phyloP scores from a whole-genome alignment of 2,113 vertebrate genomes.

The Protobothrops mucrosquamatus region DNA sequence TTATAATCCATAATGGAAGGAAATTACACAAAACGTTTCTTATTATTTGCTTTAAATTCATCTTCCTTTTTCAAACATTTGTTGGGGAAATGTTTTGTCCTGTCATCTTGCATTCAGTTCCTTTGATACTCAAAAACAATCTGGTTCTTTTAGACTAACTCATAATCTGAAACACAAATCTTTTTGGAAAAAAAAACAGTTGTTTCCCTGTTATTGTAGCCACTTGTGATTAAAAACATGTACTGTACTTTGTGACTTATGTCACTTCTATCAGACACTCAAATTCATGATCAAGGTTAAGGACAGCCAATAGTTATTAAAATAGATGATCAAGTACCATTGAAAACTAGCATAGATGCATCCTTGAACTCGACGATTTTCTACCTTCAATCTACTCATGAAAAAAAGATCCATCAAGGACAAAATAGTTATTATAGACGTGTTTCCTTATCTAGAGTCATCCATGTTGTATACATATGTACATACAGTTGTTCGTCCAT shows the following conservation, averaged over 20 bases:
- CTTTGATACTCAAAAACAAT: conserved; percentile 20
- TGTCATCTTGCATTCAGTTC: conserved; percentile 23
- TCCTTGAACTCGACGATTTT: conserved; percentile 57
- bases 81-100: neutral
- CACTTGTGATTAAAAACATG: conserved; percentile 29
- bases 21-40: neutral
- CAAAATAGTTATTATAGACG: conserved; percentile 1
- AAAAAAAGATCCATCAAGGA: conserved; percentile 7
- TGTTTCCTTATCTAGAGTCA: neutral
- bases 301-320: conserved; percentile 53
- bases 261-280: conserved; percentile 47
- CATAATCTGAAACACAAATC: conserved; percentile 11
- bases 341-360: conserved; percentile 57
- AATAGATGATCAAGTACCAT: conserved; percentile 54
- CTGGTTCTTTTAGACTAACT: conserved; percentile 22
- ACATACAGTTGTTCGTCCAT: neutral
- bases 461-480: neutral
- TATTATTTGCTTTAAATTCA: conserved; percentile 12
- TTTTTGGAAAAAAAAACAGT: conserved; percentile 17
- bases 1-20: neutral
- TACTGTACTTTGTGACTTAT: conserved; percentile 39
- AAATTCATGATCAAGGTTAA: conserved; percentile 47
- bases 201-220: conserved; percentile 15
- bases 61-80: conserved; percentile 24
- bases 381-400: conserved; percentile 44